Evolutionary conservation across 2,113 vertebrate species (phyloP).

Genomic region (Anarhynchus alexandrinus): DNA sequence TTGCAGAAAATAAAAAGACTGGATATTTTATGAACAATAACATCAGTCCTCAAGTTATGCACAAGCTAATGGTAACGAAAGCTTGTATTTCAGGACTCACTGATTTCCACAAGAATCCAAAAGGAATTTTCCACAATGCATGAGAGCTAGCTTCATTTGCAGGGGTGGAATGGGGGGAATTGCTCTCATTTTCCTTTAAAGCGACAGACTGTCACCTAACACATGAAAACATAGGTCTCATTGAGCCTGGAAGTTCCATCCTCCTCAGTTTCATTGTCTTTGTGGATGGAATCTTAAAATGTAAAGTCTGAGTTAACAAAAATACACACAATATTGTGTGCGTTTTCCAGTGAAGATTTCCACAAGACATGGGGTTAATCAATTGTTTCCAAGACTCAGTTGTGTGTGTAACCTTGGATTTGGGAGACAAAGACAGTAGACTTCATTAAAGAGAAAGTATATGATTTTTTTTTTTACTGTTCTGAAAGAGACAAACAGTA

Average conservation of each 20-base stretch:
- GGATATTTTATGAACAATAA: neutral
- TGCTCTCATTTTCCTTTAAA: neutral
- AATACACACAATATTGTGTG: neutral
- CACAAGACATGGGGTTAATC: neutral
- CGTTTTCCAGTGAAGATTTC: neutral
- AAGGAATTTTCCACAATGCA: neutral
- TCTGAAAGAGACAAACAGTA: neutral
- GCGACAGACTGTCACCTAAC: neutral
- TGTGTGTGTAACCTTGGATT: neutral
- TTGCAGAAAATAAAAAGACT: neutral
- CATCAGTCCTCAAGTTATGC: neutral
- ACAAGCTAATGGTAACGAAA: neutral
- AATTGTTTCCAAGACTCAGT: neutral
- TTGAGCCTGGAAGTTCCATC: neutral
- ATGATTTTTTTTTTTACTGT: neutral
- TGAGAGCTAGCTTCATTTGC: neutral
- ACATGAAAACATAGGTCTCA: neutral
- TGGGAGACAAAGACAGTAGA: neutral
- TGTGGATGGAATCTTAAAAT: neutral
- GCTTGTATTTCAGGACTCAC: neutral
- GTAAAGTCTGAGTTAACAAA: neutral
- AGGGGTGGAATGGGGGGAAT: neutral
- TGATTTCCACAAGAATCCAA: neutral
- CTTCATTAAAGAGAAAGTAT: neutral
- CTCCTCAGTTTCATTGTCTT: neutral